Evolutionary conservation across 2,797 vertebrate genomes (phyloP).

Genomic region (Remorina albescens): DNA sequence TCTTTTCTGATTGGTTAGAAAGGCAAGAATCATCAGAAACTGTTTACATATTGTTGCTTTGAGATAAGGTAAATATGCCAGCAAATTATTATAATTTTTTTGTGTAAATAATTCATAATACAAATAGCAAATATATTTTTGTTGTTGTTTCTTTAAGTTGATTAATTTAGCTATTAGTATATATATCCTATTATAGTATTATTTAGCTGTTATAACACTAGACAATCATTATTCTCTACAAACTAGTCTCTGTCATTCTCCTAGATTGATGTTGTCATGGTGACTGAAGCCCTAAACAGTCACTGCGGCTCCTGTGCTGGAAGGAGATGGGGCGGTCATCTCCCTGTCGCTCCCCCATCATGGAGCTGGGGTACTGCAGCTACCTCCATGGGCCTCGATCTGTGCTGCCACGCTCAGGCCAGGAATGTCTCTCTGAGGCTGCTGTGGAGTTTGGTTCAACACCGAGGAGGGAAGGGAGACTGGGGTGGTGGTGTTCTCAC

Average conservation of each 20-base stretch:
- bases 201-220: neutral
- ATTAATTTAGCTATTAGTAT: no score
- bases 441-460: neutral
- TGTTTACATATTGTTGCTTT: no score
- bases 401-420: constrained; percentile 71
- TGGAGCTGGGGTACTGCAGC: constrained; percentile 62
- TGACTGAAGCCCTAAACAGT: constrained; percentile 3
- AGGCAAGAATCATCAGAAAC: no score
- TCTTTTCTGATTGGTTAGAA: no score
- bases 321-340: constrained; percentile 36
- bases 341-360: constrained; percentile 64
- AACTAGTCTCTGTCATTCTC: neutral
- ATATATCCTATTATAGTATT: neutral
- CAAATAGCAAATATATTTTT: no score
- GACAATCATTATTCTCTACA: no score
- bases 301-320: neutral
- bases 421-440: constrained; percentile 35
- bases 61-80: no score
- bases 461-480: constrained; percentile 36
- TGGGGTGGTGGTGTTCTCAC: constrained; percentile 67
- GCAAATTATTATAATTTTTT: no score
- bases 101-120: no score
- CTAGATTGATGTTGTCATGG: neutral
- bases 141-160: no score
- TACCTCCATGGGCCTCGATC: constrained; percentile 60